These are phyloP conservation scores for Python bivittatus DNA, from an alignment of 2,113 vertebrate species.

Conservation along the genomic window DNA sequence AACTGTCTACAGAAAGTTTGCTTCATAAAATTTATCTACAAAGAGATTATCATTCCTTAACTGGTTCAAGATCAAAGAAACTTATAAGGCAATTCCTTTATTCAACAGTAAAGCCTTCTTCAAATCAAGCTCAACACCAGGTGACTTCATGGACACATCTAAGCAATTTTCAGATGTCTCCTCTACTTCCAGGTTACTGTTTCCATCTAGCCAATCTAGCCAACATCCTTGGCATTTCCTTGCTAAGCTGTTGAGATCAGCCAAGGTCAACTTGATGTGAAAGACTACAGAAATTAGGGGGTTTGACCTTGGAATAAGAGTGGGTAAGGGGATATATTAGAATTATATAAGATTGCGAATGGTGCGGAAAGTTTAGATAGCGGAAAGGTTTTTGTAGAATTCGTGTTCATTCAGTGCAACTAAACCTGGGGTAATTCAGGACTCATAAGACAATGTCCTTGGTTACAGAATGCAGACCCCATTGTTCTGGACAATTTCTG, in stretches of 20 bases:
- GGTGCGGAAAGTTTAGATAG: not conserved
- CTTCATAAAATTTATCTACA: slow-evolving; percentile 7
- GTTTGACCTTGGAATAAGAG: not conserved
- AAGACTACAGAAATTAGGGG: not conserved
- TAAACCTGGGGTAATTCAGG: not conserved
- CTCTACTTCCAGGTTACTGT: not conserved
- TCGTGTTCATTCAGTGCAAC: not conserved
- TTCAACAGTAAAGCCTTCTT: not conserved
- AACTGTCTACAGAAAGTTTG: not conserved
- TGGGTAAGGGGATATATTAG: not conserved
- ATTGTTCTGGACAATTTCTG: too few relatives aligned
- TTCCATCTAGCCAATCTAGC: not conserved
- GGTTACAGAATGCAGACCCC: not conserved
- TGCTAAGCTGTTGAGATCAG: not conserved
- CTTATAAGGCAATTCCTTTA: not conserved
- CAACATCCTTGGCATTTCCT: not conserved
- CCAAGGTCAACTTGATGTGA: not conserved
- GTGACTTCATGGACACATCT: not conserved
- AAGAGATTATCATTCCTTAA: not conserved
- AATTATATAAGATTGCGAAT: not conserved
- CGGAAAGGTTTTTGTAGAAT: not conserved
- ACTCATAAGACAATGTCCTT: not conserved
- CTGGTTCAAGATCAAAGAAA: not conserved
- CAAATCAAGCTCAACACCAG: not conserved
- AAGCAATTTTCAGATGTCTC: not conserved